Evolutionary conservation across 1,140 invertebrate species (phyloP).

Genomic region (Drosophila tani): DNA sequence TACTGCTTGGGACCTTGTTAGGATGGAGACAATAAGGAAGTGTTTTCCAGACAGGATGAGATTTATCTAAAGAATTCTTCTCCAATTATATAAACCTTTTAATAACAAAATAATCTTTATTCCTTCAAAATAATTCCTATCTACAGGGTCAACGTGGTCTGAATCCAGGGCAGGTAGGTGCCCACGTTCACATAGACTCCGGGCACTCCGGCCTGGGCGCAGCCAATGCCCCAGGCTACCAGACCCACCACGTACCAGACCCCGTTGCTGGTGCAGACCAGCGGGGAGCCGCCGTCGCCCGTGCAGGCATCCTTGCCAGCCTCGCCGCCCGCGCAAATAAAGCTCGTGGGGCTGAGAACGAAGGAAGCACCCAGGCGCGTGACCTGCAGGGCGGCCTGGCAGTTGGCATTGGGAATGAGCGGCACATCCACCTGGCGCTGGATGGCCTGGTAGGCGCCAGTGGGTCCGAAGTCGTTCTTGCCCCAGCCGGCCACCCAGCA

Average conservation of each 20-base stretch:
- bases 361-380: constrained; percentile 89
- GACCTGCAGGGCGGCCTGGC: constrained; percentile 87
- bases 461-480: constrained; percentile 89
- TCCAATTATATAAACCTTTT: too few relatives aligned
- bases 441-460: constrained; percentile 88
- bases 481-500: constrained; percentile 94
- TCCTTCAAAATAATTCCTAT: too few relatives aligned
- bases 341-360: constrained; percentile 88
- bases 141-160: constrained; percentile 71
- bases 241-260: constrained; percentile 88
- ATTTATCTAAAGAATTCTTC: too few relatives aligned
- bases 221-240: constrained; percentile 92
- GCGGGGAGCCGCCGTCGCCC: constrained; percentile 91
- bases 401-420: constrained; percentile 87
- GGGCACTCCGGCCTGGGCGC: constrained; percentile 88
- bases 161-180: constrained; percentile 88
- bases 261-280: constrained; percentile 89
- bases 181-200: constrained; percentile 90
- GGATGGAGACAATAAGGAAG: too few relatives aligned
- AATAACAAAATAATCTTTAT: neutral
- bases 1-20: too few relatives aligned
- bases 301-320: constrained; percentile 91
- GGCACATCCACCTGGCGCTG: constrained; percentile 90
- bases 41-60: too few relatives aligned
- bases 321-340: constrained; percentile 92